A percentile compares a stretch with the other conserved stretches of the same genome.
Conservation (phyloP, 1,140 invertebrate genomes). For the Drosophila repletoides region DNA sequence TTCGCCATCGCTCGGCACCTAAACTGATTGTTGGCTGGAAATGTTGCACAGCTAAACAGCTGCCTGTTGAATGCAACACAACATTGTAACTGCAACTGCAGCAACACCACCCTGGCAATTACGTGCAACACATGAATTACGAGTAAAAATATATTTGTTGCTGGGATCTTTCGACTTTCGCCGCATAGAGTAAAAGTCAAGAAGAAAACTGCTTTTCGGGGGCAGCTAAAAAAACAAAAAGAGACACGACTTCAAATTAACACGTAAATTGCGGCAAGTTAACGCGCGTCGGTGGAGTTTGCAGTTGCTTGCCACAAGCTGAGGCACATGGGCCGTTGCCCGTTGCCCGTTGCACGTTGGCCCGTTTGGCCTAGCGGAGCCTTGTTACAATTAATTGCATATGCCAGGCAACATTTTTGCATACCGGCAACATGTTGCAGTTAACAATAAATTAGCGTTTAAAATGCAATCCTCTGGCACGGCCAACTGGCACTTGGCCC, state of each 20-base stretch:
- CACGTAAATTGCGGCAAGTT: constrained; percentile 76
- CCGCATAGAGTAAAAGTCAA: constrained; percentile 52
- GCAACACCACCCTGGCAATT: constrained; percentile 49
- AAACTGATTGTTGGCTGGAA: constrained; percentile 19
- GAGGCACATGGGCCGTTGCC: constrained; percentile 33
- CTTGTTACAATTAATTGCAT: constrained; percentile 80
- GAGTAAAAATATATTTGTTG: constrained; percentile 23
- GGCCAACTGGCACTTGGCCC: constrained; percentile 4
- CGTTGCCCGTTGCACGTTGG: constrained; percentile 32
- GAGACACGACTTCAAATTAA: constrained; percentile 76
- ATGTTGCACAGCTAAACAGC: constrained; percentile 28
- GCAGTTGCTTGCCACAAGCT: constrained; percentile 28
- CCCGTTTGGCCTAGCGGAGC: constrained; percentile 44
- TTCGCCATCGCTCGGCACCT: constrained; percentile 4
- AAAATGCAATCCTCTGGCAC: constrained; percentile 59
- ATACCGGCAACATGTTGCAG: constrained; percentile 77
- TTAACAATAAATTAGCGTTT: constrained; percentile 81
- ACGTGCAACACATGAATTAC: constrained; percentile 72
- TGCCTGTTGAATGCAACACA: constrained; percentile 38
- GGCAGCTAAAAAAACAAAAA: constrained; percentile 50
- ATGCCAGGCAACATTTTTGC: constrained; percentile 73
- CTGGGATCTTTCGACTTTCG: constrained; percentile 50
- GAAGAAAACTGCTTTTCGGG: constrained; percentile 24
- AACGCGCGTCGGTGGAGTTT: constrained; percentile 54
- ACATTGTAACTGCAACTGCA: constrained; percentile 35